Percentiles rank a stretch among this genome's conserved stretches.
phyloP scores from a whole-genome alignment of 2,113 vertebrate species.

The Cyrtonyx montezumae region DNA sequence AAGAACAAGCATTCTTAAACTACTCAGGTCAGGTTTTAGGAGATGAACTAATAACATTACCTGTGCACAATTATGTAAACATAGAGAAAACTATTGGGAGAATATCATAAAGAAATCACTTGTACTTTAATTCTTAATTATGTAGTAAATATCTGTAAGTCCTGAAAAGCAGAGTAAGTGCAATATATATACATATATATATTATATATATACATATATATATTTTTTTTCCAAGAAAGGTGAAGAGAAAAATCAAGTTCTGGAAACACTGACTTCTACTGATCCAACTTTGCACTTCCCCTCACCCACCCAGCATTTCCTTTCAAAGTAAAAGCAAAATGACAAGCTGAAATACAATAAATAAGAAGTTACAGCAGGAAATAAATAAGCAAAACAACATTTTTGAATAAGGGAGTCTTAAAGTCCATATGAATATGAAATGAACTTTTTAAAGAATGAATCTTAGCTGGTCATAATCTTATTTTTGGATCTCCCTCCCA shows the following conservation, averaged over 20 bases:
- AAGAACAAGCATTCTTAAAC: neutral
- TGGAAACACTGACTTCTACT: neutral
- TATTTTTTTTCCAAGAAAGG: neutral
- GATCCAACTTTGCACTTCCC: neutral
- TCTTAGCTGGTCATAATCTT: neutral
- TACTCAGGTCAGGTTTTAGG: neutral
- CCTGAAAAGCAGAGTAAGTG: neutral
- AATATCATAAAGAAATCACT: neutral
- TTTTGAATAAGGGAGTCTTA: neutral
- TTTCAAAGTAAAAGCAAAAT: neutral
- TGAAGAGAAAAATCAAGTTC: neutral
- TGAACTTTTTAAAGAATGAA: neutral
- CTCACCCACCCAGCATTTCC: neutral
- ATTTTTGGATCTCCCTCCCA: neutral
- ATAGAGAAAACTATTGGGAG: neutral
- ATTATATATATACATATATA: too few species aligned
- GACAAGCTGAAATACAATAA: neutral
- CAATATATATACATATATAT: too few species aligned
- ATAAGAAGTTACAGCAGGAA: neutral
- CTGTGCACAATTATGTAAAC: neutral
- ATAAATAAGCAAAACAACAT: neutral
- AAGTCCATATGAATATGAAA: neutral
- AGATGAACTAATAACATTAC: neutral
- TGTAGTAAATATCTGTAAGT: neutral
- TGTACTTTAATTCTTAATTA: neutral